phyloP scores from a whole-genome alignment of 1,140 invertebrate species.

The Telenomus remus region DNA sequence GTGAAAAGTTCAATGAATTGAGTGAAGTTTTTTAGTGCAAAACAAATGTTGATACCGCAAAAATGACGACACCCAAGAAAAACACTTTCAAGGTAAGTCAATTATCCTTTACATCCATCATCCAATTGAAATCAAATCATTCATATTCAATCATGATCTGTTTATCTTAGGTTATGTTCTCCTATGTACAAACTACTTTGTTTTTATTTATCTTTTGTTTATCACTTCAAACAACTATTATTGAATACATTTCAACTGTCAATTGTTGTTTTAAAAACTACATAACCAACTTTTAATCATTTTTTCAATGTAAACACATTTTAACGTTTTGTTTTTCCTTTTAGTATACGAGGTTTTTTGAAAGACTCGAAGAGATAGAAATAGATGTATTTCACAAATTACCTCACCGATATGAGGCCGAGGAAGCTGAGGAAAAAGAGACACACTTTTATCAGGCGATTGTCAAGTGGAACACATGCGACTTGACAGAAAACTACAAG shows the following conservation, averaged over 20 bases:
- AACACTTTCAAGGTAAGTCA: conserved; percentile 28
- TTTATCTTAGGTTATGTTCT: neutral
- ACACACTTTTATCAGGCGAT: conserved; percentile 88
- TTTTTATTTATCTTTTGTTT: conserved; percentile 4
- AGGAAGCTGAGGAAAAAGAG: conserved; percentile 81
- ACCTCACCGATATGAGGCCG: conserved; percentile 81
- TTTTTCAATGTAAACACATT: conserved; percentile 24
- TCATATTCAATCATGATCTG: neutral
- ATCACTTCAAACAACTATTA: no score
- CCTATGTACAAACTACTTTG: neutral
- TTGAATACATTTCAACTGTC: no score
- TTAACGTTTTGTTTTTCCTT: conserved; percentile 63
- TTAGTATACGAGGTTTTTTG: conserved; percentile 90
- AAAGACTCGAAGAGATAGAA: conserved; percentile 88
- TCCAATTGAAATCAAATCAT: neutral
- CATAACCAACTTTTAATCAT: neutral
- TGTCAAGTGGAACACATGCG: conserved; percentile 91
- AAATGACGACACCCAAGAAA: conserved; percentile 10
- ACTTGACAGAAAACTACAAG: conserved; percentile 88
- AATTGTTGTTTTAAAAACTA: no score
- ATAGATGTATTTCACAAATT: conserved; percentile 87
- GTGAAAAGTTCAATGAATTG: neutral
- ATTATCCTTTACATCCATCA: conserved; percentile 3
- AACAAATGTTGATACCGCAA: neutral
- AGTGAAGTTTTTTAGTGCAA: neutral